A percentile compares a stretch with the other conserved stretches of the same genome.
These are phyloP conservation scores for Acropora tenuis DNA, from an alignment of 64 coral and sea anemone genomes.

Conservation along the genomic window DNA sequence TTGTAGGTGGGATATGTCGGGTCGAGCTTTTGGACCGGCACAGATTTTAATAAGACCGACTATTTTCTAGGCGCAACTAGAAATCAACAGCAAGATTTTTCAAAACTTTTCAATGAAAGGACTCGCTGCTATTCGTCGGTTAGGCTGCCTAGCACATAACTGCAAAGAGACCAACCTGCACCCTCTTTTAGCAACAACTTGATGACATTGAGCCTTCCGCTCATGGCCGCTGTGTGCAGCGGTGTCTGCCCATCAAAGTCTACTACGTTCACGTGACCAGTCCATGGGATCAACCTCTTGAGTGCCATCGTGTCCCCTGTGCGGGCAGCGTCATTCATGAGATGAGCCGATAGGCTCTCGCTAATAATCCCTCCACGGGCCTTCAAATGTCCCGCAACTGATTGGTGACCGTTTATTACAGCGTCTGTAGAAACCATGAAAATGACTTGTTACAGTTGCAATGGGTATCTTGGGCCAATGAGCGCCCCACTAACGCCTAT, in stretches of 20 bases:
- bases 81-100: too few relatives aligned
- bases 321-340: slow-evolving; percentile 60
- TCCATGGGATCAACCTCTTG: slow-evolving; percentile 79
- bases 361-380: slow-evolving; percentile 71
- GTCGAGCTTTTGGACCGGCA: too few relatives aligned
- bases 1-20: too few relatives aligned
- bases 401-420: slow-evolving; percentile 64
- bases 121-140: too few relatives aligned
- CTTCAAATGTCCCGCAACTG: slow-evolving; percentile 76
- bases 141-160: too few relatives aligned
- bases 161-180: slow-evolving; percentile 33
- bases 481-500: too few relatives aligned
- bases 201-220: slow-evolving; percentile 63
- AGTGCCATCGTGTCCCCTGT: slow-evolving; percentile 68
- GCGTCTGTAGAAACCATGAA: slow-evolving; percentile 54
- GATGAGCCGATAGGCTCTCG: slow-evolving; percentile 58
- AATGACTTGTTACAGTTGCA: background rate
- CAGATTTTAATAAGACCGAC: too few relatives aligned
- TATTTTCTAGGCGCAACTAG: too few relatives aligned
- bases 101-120: too few relatives aligned
- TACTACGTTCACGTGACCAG: slow-evolving; percentile 82
- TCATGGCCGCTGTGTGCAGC: slow-evolving; percentile 66
- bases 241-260: slow-evolving; percentile 84
- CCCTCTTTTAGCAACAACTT: slow-evolving; percentile 80
- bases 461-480: too few relatives aligned